These are phyloP conservation scores for Rhimphoctona megacephalus DNA, from an alignment of 2,888 invertebrate species.

Conservation along the genomic window DNA sequence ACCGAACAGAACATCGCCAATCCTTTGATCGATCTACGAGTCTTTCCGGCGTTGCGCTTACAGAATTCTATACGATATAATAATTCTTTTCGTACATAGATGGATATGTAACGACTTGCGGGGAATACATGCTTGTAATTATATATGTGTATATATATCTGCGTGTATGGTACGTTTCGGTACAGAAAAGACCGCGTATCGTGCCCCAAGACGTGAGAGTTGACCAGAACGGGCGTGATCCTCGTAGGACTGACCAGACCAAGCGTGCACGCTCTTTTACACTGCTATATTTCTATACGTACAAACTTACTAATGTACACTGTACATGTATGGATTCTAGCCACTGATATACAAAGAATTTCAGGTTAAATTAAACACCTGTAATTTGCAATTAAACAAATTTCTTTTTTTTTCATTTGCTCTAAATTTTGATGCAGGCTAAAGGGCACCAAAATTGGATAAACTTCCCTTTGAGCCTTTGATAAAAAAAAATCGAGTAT, in stretches of 20 bases:
- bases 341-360: conserved; percentile 1
- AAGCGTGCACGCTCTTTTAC: conserved; percentile 50
- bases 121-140: neutral
- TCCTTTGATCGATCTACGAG: neutral
- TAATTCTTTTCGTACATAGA: conserved; percentile 28
- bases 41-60: conserved; percentile 7
- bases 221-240: conserved; percentile 77
- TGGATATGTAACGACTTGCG: neutral
- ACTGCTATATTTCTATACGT: conserved; percentile 28
- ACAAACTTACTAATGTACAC: conserved; percentile 23
- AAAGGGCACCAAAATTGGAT: neutral
- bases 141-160: neutral
- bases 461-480: neutral
- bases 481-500: neutral
- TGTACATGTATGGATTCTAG: neutral
- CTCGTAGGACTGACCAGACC: conserved; percentile 66
- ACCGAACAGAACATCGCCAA: neutral
- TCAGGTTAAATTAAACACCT: neutral
- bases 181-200: conserved; percentile 63
- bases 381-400: neutral
- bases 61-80: conserved; percentile 33
- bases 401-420: neutral
- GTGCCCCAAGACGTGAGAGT: conserved; percentile 76
- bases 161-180: conserved; percentile 32
- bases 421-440: neutral